Evolutionary conservation across 2,888 invertebrate genomes (phyloP).

Genomic region (Hyposoter dolosus): DNA sequence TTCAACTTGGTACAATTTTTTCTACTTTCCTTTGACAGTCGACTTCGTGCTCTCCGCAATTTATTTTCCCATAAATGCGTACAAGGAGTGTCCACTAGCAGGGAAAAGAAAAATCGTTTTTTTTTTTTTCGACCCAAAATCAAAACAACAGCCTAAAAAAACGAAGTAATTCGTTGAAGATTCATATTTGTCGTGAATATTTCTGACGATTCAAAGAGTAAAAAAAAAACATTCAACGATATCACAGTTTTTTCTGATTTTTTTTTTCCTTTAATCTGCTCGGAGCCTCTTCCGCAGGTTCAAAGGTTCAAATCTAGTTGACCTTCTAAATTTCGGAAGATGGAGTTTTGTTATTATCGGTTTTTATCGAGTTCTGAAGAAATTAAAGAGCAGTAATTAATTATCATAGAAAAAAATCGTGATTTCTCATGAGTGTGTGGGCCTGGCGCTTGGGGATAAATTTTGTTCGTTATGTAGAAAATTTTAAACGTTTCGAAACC

Average conservation of each 20-base stretch:
- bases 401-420: neutral
- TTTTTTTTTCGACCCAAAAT: no score
- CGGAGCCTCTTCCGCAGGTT: neutral
- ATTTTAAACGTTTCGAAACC: neutral
- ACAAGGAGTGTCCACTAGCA: no score
- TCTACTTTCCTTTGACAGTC: no score
- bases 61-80: no score
- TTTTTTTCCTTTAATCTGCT: neutral
- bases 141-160: neutral
- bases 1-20: neutral
- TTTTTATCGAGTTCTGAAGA: neutral
- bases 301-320: neutral
- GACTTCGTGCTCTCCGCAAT: no score
- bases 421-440: neutral
- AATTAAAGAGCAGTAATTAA: neutral
- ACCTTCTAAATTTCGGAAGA: neutral
- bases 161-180: neutral
- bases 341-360: neutral
- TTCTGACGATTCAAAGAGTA: neutral
- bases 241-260: neutral
- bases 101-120: no score
- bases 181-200: neutral
- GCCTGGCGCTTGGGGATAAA: neutral
- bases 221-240: neutral
- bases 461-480: neutral